Evolutionary conservation across 1,140 invertebrate species (phyloP).

Genomic region (Drepana arcuata): DNA sequence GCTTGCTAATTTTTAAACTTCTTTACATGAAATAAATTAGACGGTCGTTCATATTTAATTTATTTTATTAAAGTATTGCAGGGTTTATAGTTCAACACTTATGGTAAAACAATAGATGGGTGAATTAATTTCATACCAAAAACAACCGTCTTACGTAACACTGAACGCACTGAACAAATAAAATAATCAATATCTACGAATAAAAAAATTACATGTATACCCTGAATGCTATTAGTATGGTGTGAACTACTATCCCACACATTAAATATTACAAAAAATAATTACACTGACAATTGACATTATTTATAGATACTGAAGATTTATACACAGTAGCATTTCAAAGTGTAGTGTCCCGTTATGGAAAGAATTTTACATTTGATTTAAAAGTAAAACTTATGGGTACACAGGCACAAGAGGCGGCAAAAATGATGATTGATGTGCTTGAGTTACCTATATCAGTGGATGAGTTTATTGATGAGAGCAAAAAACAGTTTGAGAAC

Average conservation of each 20-base stretch:
- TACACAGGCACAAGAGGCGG: conserved; percentile 75
- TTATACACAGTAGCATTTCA: conserved; percentile 83
- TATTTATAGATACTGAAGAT: conserved; percentile 82
- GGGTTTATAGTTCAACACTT: no score
- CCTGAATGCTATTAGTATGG: no score
- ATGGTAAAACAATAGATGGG: no score
- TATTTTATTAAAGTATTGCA: not conserved
- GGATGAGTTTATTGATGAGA: conserved; percentile 75
- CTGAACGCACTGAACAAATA: no score
- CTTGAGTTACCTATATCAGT: conserved; percentile 80
- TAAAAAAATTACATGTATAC: no score
- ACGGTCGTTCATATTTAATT: no score
- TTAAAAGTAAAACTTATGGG: conserved; percentile 86
- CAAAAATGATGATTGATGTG: conserved; percentile 75
- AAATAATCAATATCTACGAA: no score
- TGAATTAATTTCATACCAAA: no score
- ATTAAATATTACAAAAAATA: not conserved
- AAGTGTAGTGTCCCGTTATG: conserved; percentile 77
- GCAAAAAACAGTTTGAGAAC: conserved; percentile 66
- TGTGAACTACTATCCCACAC: not conserved
- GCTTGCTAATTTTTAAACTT: not conserved
- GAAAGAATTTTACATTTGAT: conserved; percentile 83
- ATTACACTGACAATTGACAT: not conserved
- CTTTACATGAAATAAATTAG: no score
- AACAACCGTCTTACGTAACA: no score